Base-by-base conservation (phyloP, 1,140 invertebrate genomes). In the Ips typographus region DNA sequence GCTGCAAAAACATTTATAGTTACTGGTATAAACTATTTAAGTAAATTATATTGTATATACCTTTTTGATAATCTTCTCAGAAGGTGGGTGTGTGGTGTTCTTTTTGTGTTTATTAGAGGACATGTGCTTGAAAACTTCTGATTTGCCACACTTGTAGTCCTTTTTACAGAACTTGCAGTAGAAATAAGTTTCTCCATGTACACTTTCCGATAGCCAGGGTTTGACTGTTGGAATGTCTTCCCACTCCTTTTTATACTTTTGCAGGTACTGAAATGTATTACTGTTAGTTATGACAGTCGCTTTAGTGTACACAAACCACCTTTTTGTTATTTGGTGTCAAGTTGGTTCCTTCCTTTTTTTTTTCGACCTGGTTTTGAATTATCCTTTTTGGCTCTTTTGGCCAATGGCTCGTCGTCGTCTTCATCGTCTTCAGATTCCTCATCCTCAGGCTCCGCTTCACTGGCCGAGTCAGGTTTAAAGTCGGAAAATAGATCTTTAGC, bases 121-220 rank as follows among this genome's bases (percentile, higher is more conserved):
- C 77, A 78, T 77, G 52, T 78, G 77, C 69, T 76, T 78, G 44
- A 75, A 73, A 36, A 78, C 74, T 61, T 76, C 77, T 4, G 73
- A 73, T 56, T 73, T 76, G 22, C 77, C 76, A 68, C 76, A 75
- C 67, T 73, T 77, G 60, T 78, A 76, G 60, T 78, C 76, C 51
- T 75, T 77, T 71, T 77, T 78, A 64, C 77, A 78, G 47, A 78
- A 78, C 68, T 76, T 77, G 64, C 77, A 78, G 56, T 77, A 78
- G 61, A 78, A 78, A 61, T 78, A 77, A 37, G 71, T 72, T 36
- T 75, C 72, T 5, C 77, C 77, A 53, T 74, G 71, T 2, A 75
- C 66, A 71, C 77, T 78, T 49, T 76, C 72, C 6, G 76, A 75
- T 22, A 78, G 62, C 76, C 76, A 78, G 0, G 75, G 73, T 66